Base-by-base conservation (phyloP, 2,113 vertebrate species). In the Macrotus californicus region DNA sequence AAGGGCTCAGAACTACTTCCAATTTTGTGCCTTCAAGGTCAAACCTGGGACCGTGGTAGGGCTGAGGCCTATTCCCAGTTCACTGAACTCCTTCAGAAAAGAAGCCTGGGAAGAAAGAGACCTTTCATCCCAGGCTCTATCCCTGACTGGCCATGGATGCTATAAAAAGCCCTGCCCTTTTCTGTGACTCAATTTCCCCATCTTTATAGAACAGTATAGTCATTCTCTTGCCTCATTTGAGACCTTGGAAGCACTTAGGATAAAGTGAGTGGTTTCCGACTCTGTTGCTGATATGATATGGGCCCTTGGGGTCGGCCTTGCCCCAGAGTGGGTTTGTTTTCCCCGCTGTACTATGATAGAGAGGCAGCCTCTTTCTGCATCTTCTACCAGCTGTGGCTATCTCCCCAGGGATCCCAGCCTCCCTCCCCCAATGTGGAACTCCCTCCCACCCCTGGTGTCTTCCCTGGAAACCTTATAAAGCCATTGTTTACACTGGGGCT, bases 401-500 rank as follows among this genome's bases (percentile, higher is more conserved):
- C 84, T 85, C 90, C 82, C 61, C 4, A n/a, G 84, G 92, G 88
- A 93, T 92, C 77, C 82, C 14, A 12, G 46, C 84, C 59, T 61
- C 92, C 88, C 89, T 94, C 83, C 95, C 93, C 22, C 59, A 88
- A 26, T 2, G 70, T 91, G 64, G 52, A 77, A 64, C 85, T 94
- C 88, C 89, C 80, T 82, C 76, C 93, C 19, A 22, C 26, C 70
- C 59, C 43, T 19, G 46, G 83, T 96, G 94, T 93, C 93, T 97
- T 84, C 95, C 94, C 95, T 96, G 61, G 96, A 98, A 97, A 97
- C 98, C 98, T 98, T 98, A 98, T 98, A 98, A 98, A 98, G 98
- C 95, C 98, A 98, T 98, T 98, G 97, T 98, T 98, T 98, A 98
- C 96, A 93, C 92, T 36, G 88, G 75, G 31, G 77, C 93, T 91